Evolutionary conservation across 2,113 vertebrate genomes (phyloP).

Genomic region (Tetraodon nigroviridis): DNA sequence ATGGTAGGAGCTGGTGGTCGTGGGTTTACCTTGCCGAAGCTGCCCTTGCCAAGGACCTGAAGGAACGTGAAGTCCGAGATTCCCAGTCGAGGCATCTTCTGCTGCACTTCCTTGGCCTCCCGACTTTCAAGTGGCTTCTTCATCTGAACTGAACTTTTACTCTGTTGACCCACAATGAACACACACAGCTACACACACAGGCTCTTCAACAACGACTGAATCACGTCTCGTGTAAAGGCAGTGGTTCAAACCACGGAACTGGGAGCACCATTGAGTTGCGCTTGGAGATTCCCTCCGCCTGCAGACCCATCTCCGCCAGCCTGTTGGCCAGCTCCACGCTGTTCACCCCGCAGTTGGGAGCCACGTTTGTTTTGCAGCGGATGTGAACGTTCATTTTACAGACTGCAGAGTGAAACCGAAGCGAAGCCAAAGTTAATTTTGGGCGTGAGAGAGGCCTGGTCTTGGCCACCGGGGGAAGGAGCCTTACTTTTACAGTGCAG

Average conservation of each 20-base stretch:
- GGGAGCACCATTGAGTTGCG: slow-evolving; percentile 63
- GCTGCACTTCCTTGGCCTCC: slow-evolving; percentile 17
- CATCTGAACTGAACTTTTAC: slow-evolving; percentile 48
- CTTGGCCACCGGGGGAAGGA: neutral
- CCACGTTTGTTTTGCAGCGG: slow-evolving; percentile 89
- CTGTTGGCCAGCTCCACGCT: slow-evolving; percentile 89
- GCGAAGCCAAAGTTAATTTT: neutral
- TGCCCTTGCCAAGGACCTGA: slow-evolving; percentile 93
- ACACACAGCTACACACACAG: neutral
- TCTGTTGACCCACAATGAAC: slow-evolving; percentile 18
- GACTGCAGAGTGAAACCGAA: slow-evolving; percentile 70
- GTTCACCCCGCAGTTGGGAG: slow-evolving; percentile 93
- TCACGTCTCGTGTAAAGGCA: neutral
- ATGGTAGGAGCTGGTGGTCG: too few species aligned
- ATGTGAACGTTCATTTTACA: slow-evolving; percentile 98
- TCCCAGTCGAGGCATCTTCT: slow-evolving; percentile 63
- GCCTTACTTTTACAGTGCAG: slow-evolving; percentile 95
- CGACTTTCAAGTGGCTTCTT: slow-evolving; percentile 60
- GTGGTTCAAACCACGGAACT: neutral
- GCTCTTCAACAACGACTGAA: neutral
- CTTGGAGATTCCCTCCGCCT: slow-evolving; percentile 82
- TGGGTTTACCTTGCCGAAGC: slow-evolving; percentile 89
- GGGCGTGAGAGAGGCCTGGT: neutral
- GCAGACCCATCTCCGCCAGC: slow-evolving; percentile 92
- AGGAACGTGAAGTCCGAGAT: slow-evolving; percentile 89